A percentile compares a stretch with the other conserved stretches of the same genome.
These are phyloP conservation scores for Meda fulgida DNA, from an alignment of 2,797 vertebrate species.

Conservation along the genomic window DNA sequence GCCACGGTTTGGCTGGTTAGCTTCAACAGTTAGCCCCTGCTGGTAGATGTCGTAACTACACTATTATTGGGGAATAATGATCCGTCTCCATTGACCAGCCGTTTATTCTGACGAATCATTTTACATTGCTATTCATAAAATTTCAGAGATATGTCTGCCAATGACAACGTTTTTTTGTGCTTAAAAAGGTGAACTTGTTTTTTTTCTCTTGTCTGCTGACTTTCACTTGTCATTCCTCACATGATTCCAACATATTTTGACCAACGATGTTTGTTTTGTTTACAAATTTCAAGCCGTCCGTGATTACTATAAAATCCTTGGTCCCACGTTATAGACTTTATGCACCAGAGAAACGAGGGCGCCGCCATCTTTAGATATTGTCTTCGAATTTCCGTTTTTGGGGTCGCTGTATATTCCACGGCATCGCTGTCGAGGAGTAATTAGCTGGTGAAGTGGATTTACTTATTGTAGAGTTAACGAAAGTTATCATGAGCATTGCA, in stretches of 20 bases:
- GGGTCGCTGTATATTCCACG: too few relatives aligned
- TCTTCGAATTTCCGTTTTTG: too few relatives aligned
- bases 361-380: too few relatives aligned
- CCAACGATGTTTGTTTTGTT: neutral
- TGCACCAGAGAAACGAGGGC: too few relatives aligned
- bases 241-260: neutral
- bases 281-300: neutral
- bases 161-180: too few relatives aligned
- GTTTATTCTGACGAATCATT: neutral
- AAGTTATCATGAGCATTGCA: too few relatives aligned
- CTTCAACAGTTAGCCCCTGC: constrained; percentile 15
- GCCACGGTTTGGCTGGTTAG: constrained; percentile 20
- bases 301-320: neutral
- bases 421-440: too few relatives aligned
- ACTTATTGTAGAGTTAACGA: too few relatives aligned
- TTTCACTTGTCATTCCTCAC: neutral
- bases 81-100: neutral
- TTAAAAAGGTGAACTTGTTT: neutral
- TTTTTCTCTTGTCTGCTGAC: neutral
- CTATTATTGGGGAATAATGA: neutral
- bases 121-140: neutral
- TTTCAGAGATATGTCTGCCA: neutral
- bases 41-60: constrained; percentile 16
- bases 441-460: too few relatives aligned
- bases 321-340: too few relatives aligned